phyloP scores from a whole-genome alignment of 2,113 vertebrate species.

The Hyperopisus bebe region DNA sequence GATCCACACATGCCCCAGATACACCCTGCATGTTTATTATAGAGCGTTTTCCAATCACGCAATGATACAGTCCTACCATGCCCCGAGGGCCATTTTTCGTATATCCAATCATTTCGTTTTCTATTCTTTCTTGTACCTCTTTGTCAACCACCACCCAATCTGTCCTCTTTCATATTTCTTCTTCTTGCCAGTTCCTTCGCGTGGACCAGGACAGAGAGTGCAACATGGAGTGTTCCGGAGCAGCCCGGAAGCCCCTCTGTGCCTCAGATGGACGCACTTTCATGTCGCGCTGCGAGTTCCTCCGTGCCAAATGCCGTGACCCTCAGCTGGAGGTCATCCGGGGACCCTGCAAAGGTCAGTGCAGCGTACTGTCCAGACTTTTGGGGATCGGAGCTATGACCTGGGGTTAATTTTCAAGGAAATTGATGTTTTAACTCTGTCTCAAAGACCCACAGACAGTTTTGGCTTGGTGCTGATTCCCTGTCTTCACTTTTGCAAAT shows the following conservation, averaged over 20 bases:
- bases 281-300: conserved; percentile 90
- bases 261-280: conserved; percentile 94
- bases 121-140: not conserved
- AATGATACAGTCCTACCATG: not conserved
- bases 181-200: conserved; percentile 73
- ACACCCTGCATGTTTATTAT: not conserved
- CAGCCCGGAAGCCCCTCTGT: conserved; percentile 79
- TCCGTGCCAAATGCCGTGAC: conserved; percentile 91
- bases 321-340: conserved; percentile 86
- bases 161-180: conserved; percentile 22
- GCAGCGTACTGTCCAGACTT: conserved; percentile 42
- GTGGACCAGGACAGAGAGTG: conserved; percentile 96
- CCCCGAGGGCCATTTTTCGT: not conserved
- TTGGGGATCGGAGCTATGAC: conserved; percentile 37
- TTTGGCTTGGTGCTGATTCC: not conserved
- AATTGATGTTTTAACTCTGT: conserved; percentile 45
- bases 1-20: not conserved
- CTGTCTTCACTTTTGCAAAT: not conserved
- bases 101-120: not conserved
- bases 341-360: conserved; percentile 90
- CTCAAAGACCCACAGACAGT: conserved; percentile 30
- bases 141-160: conserved; percentile 17
- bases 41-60: not conserved
- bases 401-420: conserved; percentile 53
- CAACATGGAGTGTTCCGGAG: conserved; percentile 75